Conservation (phyloP, 1,140 invertebrate genomes). For the honey bee (Apis mellifera) region DNA sequence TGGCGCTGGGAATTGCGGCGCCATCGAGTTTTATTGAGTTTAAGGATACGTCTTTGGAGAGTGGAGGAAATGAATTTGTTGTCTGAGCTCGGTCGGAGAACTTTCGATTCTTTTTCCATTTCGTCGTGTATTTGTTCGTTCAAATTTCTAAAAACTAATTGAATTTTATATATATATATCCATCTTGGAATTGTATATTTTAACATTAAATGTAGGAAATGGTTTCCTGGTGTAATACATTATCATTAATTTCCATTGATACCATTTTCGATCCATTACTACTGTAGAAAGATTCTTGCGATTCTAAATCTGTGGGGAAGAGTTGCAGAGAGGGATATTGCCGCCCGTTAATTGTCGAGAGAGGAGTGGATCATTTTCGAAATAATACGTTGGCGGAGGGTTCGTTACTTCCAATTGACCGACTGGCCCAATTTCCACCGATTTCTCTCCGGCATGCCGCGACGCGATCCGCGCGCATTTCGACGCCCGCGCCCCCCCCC, state of each 20-base stretch:
- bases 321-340: no score
- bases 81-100: no score
- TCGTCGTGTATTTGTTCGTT: no score
- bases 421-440: conserved; percentile 60
- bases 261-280: neutral
- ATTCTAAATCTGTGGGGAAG: no score
- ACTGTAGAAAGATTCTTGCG: neutral
- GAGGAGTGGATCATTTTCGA: conserved; percentile 37
- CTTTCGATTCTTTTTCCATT: no score
- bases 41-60: neutral
- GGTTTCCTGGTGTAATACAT: neutral
- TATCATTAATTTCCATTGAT: neutral
- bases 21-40: neutral
- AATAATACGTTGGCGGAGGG: conserved; percentile 46
- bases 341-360: neutral
- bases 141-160: no score
- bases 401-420: conserved; percentile 64
- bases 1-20: neutral
- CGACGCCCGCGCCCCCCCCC: neutral
- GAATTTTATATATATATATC: no score
- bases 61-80: neutral
- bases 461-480: conserved; percentile 34
- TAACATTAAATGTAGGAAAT: no score
- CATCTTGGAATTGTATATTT: no score
- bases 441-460: conserved; percentile 51